These are phyloP conservation scores for Gryllus bimaculatus DNA, from an alignment of 1,140 invertebrate species.

Conservation along the genomic window DNA sequence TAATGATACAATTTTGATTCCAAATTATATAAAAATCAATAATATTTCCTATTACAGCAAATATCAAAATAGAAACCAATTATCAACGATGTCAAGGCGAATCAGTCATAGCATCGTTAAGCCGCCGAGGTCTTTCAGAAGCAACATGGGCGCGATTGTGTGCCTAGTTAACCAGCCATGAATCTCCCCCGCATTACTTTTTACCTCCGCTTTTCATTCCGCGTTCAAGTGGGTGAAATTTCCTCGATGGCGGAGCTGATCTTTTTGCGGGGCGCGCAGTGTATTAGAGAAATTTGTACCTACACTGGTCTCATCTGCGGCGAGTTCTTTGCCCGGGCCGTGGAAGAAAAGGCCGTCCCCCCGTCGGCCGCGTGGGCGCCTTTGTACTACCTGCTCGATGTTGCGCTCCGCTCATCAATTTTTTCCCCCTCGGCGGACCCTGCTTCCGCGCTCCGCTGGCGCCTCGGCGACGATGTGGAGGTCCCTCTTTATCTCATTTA, in stretches of 20 bases:
- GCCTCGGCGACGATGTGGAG: not conserved
- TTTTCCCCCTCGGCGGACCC: not conserved
- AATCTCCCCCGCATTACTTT: not conserved
- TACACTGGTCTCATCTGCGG: not conserved
- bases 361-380: not conserved
- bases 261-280: not conserved
- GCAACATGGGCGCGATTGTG: not conserved
- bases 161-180: not conserved
- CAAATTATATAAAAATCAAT: too few relatives aligned
- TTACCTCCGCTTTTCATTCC: not conserved
- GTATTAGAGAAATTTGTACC: conserved; percentile 1
- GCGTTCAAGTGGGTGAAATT: not conserved
- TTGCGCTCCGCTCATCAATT: not conserved
- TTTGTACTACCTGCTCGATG: not conserved
- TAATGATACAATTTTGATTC: too few relatives aligned
- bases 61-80: not conserved
- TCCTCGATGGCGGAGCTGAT: not conserved
- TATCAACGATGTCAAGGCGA: not conserved
- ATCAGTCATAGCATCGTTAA: not conserved
- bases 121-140: not conserved
- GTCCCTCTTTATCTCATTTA: conserved; percentile 2
- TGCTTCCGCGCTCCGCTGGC: not conserved
- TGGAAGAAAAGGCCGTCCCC: not conserved
- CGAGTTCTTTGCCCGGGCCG: not conserved
- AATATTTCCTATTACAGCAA: not conserved